Evolutionary conservation across 2,888 invertebrate genomes (phyloP).

Genomic region (Dryadula phaetusa): DNA sequence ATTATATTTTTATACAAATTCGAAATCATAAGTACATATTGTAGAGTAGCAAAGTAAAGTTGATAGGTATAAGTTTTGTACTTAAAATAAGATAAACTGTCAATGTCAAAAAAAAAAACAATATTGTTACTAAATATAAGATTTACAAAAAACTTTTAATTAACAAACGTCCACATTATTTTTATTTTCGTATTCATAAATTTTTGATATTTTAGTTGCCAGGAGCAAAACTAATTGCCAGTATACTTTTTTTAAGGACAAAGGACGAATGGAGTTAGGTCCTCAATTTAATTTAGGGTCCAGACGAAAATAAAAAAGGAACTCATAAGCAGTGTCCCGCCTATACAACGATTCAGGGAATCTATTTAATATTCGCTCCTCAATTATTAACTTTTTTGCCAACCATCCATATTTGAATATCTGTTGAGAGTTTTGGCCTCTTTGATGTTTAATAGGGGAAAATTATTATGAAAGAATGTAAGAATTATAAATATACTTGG

Average conservation of each 20-base stretch:
- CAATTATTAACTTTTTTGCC: conserved; percentile 68
- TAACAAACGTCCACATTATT: conserved; percentile 2
- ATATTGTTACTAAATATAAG: too few relatives aligned
- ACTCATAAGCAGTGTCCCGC: conserved; percentile 74
- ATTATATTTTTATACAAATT: too few relatives aligned
- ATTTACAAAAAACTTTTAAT: conserved; percentile 2
- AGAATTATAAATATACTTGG: neutral
- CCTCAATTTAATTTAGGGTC: conserved; percentile 75
- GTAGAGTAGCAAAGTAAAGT: too few relatives aligned
- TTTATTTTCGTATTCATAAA: neutral
- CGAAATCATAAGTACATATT: too few relatives aligned
- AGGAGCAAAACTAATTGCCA: conserved; percentile 35
- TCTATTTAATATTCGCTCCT: conserved; percentile 63
- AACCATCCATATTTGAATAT: conserved; percentile 56
- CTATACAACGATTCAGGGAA: conserved; percentile 63
- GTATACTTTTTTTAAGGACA: conserved; percentile 40
- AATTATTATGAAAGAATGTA: conserved; percentile 16
- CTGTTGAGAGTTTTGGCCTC: conserved; percentile 49
- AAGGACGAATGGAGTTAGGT: conserved; percentile 45
- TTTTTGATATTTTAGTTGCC: conserved; percentile 17
- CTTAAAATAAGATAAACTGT: too few relatives aligned
- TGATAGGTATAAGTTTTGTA: too few relatives aligned
- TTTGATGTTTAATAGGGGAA: conserved; percentile 28
- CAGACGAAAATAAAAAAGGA: conserved; percentile 72
- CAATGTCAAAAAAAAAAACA: too few relatives aligned